A percentile compares a stretch with the other conserved stretches of the same genome.
Evolutionary conservation across 2,113 vertebrate genomes (phyloP).

Genomic region (Xiphophorus couchianus): DNA sequence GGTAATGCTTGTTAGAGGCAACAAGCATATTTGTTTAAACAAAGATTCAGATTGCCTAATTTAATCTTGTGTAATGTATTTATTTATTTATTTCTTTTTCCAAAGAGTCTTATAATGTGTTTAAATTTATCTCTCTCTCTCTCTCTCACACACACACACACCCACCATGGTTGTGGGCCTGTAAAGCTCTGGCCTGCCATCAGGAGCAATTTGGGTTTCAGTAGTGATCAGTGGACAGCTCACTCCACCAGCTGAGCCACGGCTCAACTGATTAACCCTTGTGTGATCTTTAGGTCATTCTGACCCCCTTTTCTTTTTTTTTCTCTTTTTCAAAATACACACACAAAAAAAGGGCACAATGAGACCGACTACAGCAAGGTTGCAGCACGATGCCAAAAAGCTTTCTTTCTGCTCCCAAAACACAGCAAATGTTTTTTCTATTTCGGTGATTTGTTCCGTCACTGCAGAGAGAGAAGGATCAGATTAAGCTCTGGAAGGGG

Average conservation of each 20-base stretch:
- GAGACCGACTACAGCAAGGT: not conserved
- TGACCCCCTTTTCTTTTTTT: not conserved
- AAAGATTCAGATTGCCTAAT: not conserved
- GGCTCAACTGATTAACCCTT: slow-evolving; percentile 11
- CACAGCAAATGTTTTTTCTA: too few relatives aligned
- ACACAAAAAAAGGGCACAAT: not conserved
- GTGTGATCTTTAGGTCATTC: slow-evolving; percentile 2
- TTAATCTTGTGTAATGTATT: too few relatives aligned
- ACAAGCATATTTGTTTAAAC: not conserved
- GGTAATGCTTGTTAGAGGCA: not conserved
- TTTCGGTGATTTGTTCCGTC: too few relatives aligned
- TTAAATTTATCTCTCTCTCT: not conserved
- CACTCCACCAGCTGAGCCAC: slow-evolving; percentile 12
- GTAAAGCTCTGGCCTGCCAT: slow-evolving; percentile 1
- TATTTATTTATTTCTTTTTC: not conserved
- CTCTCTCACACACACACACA: not conserved
- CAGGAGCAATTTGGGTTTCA: slow-evolving; percentile 12
- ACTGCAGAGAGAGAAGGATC: too few relatives aligned
- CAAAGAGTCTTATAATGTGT: not conserved
- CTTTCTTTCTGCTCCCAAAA: not conserved
- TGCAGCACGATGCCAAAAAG: not conserved
- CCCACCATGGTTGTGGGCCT: not conserved
- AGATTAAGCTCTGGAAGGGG: too few relatives aligned
- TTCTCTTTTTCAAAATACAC: not conserved
- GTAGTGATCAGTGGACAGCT: slow-evolving; percentile 9